phyloP scores from a whole-genome alignment of 1,140 invertebrate species.

The Stegodyphus mimosarum region DNA sequence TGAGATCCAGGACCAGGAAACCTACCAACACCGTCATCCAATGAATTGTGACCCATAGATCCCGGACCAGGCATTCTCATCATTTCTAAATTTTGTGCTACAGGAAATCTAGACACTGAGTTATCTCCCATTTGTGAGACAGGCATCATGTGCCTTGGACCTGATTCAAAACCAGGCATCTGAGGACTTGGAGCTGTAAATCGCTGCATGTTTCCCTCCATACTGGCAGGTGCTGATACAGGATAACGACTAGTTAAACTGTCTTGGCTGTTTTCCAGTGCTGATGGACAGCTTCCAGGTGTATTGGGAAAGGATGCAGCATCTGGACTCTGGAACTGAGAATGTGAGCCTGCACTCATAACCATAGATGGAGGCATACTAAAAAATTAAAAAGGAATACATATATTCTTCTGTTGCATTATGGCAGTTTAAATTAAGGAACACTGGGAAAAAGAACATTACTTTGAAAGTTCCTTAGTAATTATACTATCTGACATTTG shows the following conservation, averaged over 20 bases:
- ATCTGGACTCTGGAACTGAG: slow-evolving; percentile 57
- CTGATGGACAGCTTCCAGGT: slow-evolving; percentile 52
- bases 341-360: slow-evolving; percentile 55
- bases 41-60: slow-evolving; percentile 68
- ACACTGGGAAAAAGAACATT: too few species aligned
- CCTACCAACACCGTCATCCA: slow-evolving; percentile 74
- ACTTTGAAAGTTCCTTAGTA: too few species aligned
- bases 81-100: slow-evolving; percentile 66
- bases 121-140: slow-evolving; percentile 20
- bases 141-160: slow-evolving; percentile 30
- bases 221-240: slow-evolving; percentile 43
- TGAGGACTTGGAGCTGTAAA: slow-evolving; percentile 70
- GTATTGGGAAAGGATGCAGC: slow-evolving; percentile 56
- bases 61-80: slow-evolving; percentile 64
- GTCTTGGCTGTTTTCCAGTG: slow-evolving; percentile 56
- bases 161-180: slow-evolving; percentile 47
- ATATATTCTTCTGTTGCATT: too few species aligned
- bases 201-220: slow-evolving; percentile 60
- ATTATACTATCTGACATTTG: too few species aligned
- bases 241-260: slow-evolving; percentile 50
- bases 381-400: slow-evolving; percentile 4
- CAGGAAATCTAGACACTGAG: slow-evolving; percentile 46
- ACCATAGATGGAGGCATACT: slow-evolving; percentile 56
- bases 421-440: too few species aligned
- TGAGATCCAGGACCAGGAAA: slow-evolving; percentile 66